Base-by-base conservation (phyloP, 2,113 vertebrate species). In the Ochotona curzoniae region DNA sequence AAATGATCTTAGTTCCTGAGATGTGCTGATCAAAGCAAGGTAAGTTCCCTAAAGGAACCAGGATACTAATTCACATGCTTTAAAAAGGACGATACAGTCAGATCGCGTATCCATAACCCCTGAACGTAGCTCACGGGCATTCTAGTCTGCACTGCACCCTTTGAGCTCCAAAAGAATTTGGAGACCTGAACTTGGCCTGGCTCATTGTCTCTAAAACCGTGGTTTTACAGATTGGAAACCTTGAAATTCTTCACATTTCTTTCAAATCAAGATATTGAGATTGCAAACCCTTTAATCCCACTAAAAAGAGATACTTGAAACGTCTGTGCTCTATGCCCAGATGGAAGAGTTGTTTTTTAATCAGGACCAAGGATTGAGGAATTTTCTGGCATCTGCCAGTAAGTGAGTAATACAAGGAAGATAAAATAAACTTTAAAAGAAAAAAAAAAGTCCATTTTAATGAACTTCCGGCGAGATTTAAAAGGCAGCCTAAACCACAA, bases 201-300 rank as follows among this genome's bases (percentile, higher is more conserved):
- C 17, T 69, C 49, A n/a, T 11, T 30, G 44, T 32, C 80, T 89
- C 69, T n/a, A n/a, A n/a, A 75, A 83, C 89, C 87, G 86, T 87
- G n/a, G 64, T 70, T 95, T 91, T 54, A 94, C 89, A 44, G 87
- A 44, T 21, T 93, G 20, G 51, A 93, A 95, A 96, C 76, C 87
- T 93, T 94, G 89, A 95, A 93, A 95, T 97, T 89, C 89, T 44
- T 93, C 74, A 75, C 81, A 95, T 96, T 97, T 95, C 84, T 96
- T 93, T 76, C 93, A 90, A 89, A 93, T 91, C 54, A 82, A 93
- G 93, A 95, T 95, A 96, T 97, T 96, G 87, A 89, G 63, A 87
- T 84, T 74, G 23, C 76, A 91, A 95, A 78, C 71, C 30, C 84
- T 96, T 96, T 94, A 94, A 94, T 95, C 83, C 85, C 91, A 82